Base-by-base conservation (phyloP, 2,113 vertebrate genomes). In the Epinephelus fuscoguttatus region DNA sequence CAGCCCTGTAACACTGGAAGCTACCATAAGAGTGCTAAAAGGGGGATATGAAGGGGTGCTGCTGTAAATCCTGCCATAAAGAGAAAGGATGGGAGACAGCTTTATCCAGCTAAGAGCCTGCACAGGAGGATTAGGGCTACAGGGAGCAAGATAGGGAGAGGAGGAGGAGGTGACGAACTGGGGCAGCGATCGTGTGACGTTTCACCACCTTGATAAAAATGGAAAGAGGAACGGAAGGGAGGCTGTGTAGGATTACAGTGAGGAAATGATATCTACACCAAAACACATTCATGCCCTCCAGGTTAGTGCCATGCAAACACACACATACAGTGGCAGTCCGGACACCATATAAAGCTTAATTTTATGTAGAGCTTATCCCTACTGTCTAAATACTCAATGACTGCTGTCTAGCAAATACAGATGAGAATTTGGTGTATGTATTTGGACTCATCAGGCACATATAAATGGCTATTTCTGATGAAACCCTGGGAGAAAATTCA, bases 41-140 rank as follows among this genome's bases (percentile, higher is more conserved):
- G 70, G 60, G 59, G 52, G 69, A 73, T 75, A 75, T 49, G 78
- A 84, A 83, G 71, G 76, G 78, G 78, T 77, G 80, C 82, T 74
- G 84, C 80, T 79, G 80, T 81, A 88, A 92, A 90, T 91, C 90
- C 92, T 82, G 77, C 75, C 80, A 91, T 90, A 82, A 92, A 91
- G 84, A 92, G 83, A 87, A 87, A 78, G 68, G 81, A 82, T 88
- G 77, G 81, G 78, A 84, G 81, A 89, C 86, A 82, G 81, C 60
- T 84, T 91, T 89, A 92, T 92, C 86, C 82, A 88, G 85, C 90
- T 91, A 84, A 91, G 86, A 88, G 91, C 70, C 83, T 74, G 59
- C 86, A 86, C 75, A 47, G 81, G 73, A 76, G 90, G 90, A 94
- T 92, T 91, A 92, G 75, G 86, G 57, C 89, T 78, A 86, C 84